These are phyloP conservation scores for Torymus auratus DNA, from an alignment of 2,888 invertebrate species.

Conservation along the genomic window DNA sequence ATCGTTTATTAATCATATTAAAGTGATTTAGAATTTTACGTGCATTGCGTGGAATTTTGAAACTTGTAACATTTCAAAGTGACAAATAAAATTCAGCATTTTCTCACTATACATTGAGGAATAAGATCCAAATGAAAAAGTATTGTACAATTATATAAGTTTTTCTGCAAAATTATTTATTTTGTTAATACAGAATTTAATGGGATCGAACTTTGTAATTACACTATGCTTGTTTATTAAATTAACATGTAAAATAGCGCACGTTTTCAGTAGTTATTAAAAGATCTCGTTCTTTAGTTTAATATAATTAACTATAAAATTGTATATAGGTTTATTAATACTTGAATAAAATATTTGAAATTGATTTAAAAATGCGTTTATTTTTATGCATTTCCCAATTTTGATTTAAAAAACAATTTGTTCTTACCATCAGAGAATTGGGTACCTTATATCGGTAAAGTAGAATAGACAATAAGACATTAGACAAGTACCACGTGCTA, in stretches of 20 bases:
- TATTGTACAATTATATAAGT: slow-evolving; percentile 1
- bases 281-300: slow-evolving; percentile 53
- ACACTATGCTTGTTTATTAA: slow-evolving; percentile 27
- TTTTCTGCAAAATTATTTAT: slow-evolving; percentile 22
- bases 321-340: slow-evolving; percentile 55
- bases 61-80: neutral
- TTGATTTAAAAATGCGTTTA: slow-evolving; percentile 1
- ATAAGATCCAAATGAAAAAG: neutral
- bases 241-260: slow-evolving; percentile 37
- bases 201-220: slow-evolving; percentile 26
- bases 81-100: too few relatives aligned
- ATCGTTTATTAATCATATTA: slow-evolving; percentile 24
- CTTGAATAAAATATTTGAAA: slow-evolving; percentile 54
- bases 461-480: slow-evolving; percentile 15
- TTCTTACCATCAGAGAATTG: neutral
- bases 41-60: neutral
- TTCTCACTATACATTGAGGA: neutral
- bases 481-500: neutral
- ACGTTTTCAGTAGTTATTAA: slow-evolving; percentile 41
- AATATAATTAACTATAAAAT: slow-evolving; percentile 40
- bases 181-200: slow-evolving; percentile 11
- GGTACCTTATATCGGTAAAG: neutral
- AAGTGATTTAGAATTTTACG: slow-evolving; percentile 12
- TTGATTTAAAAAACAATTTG: neutral
- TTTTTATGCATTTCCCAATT: neutral